Base-by-base conservation (phyloP, 2,113 vertebrate species). In the Rhodinocichla rosea region DNA sequence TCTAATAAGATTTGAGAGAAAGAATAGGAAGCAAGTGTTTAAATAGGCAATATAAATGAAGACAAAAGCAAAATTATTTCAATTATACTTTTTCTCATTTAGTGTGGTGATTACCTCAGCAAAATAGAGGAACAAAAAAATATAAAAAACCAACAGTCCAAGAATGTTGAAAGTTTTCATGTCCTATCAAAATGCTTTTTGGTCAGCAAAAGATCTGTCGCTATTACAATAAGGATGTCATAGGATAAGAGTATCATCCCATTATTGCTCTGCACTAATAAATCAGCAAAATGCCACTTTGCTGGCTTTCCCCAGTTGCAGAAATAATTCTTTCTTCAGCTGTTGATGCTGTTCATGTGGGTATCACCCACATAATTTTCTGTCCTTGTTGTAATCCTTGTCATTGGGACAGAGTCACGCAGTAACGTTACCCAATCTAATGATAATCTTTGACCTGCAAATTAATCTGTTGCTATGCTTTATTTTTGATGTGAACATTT, bases 381-480 rank as follows among this genome's bases (percentile, higher is more conserved):
- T 69, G 47, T 69, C 77, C 71, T 65, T 23, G 3, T 45, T 92
- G 35, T 62, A 79, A 76, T 45, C 53, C 49, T 78, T 78, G 73
- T 64, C 49, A 76, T 79, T 75, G 65, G 49, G 45, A 69, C 15
- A 42, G n/a, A 76, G 45, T 49, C 30, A 33, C 6, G 18, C 23
- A 73, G 57, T 73, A 63, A 64, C 49, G 13, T 67, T 59, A 53
- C 28, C 24, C 56, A 40, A 47, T 81, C 44, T 18, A 55, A 27
- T 52, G 68, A 57, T 17, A 83, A 40, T 50, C 80, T 91, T 33
- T 86, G 94, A 79, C 56, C 83, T 65, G 53, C 55, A 77, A 83
- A 80, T 87, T 33, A 87, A 30, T 52, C 52, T 52, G 37, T 42
- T 53, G 45, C n/a, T 93, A 4, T 13, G 23, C 57, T 92, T 75